phyloP scores from a whole-genome alignment of 2,797 vertebrate genomes.

The Hirundo rustica region DNA sequence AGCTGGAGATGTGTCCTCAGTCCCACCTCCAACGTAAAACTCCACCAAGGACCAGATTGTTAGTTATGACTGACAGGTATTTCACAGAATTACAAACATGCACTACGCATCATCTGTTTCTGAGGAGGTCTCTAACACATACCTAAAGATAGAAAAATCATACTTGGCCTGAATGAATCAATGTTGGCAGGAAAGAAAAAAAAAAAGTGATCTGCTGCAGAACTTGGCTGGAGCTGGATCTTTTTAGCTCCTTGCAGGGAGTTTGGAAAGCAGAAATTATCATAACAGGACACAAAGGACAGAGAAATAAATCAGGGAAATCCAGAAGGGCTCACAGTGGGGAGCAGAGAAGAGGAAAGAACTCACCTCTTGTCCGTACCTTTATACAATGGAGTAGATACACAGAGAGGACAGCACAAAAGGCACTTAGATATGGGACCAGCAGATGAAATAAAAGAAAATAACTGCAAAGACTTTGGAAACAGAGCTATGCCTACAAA shows the following conservation, averaged over 20 bases:
- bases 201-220: not conserved
- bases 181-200: not conserved
- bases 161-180: constrained; percentile 8
- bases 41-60: not conserved
- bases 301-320: not conserved
- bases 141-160: constrained; percentile 18
- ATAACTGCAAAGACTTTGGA: not conserved
- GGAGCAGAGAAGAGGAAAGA: not conserved
- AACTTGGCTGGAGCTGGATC: not conserved
- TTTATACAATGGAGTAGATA: not conserved
- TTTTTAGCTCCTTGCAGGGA: not conserved
- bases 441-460: not conserved
- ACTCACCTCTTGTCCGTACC: not conserved
- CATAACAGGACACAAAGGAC: not conserved
- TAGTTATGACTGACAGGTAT: not conserved
- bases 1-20: not conserved
- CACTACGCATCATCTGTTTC: not conserved
- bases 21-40: not conserved
- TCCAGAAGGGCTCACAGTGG: not conserved
- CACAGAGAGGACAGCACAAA: not conserved
- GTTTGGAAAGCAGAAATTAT: not conserved
- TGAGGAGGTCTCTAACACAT: not conserved
- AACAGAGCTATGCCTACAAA: not conserved
- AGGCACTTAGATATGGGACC: not conserved
- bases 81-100: not conserved